phyloP scores from a whole-genome alignment of 2,888 invertebrate genomes.

The Drosophila tanythrix region DNA sequence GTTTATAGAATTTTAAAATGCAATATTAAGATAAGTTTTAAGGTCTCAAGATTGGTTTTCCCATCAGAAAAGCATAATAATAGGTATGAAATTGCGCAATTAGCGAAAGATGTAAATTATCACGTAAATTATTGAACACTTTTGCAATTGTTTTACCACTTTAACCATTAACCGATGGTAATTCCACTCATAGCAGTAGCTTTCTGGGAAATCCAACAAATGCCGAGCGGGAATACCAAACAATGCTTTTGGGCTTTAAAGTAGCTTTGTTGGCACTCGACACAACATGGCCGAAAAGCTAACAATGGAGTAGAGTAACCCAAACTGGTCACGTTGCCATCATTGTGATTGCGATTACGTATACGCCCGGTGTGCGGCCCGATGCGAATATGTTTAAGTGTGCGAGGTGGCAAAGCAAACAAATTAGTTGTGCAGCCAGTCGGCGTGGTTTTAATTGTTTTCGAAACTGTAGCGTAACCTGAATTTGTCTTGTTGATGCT shows the following conservation, averaged over 20 bases:
- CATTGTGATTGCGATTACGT: conserved; percentile 61
- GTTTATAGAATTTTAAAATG: background rate
- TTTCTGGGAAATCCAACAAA: conserved; percentile 26
- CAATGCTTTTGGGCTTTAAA: conserved; percentile 57
- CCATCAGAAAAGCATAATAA: background rate
- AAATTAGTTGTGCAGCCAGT: conserved; percentile 58
- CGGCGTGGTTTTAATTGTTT: conserved; percentile 66
- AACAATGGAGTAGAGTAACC: conserved; percentile 10
- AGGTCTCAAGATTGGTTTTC: background rate
- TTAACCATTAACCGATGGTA: background rate
- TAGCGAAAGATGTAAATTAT: background rate
- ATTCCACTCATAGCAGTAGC: conserved; percentile 3
- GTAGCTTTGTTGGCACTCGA: conserved; percentile 69
- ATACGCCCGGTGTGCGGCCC: conserved; percentile 50
- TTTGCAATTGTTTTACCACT: background rate
- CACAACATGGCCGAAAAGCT: conserved; percentile 67
- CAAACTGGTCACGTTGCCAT: conserved; percentile 54
- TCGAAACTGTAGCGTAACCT: conserved; percentile 58
- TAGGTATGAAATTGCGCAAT: background rate
- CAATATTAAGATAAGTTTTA: background rate
- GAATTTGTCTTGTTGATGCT: conserved; percentile 45
- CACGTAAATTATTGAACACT: background rate
- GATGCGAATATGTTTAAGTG: conserved; percentile 37
- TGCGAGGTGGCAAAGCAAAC: conserved; percentile 62
- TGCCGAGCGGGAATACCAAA: conserved; percentile 23